Evolutionary conservation across 2,888 invertebrate genomes (phyloP).

Genomic region (Sinotaia quadrata): DNA sequence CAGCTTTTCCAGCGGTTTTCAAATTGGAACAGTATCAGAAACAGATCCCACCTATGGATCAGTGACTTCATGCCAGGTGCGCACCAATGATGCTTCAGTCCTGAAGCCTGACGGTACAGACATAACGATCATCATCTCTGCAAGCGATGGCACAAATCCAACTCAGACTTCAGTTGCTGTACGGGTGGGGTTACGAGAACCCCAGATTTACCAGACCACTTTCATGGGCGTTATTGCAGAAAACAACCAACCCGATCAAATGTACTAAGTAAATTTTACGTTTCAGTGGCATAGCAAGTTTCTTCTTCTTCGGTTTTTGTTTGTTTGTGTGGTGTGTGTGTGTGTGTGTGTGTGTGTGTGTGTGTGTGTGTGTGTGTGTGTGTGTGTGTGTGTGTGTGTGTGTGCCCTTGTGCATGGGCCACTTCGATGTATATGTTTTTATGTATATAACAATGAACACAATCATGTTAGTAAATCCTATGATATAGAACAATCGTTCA

Average conservation of each 20-base stretch:
- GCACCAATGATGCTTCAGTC: not conserved
- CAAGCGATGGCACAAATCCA: not conserved
- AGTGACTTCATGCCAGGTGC: not conserved
- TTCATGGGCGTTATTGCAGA: slow-evolving; percentile 97
- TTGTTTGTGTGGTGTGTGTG: too few relatives aligned
- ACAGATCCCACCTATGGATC: too few relatives aligned
- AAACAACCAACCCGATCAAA: slow-evolving; percentile 69
- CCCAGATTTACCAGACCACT: slow-evolving; percentile 96
- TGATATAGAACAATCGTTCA: too few relatives aligned
- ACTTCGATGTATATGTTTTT: not conserved
- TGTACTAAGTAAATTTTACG: too few relatives aligned
- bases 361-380: not conserved
- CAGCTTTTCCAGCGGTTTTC: too few relatives aligned
- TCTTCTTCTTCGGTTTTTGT: not conserved
- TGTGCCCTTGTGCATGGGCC: not conserved
- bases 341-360: not conserved
- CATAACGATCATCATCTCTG: not conserved
- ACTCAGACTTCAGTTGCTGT: slow-evolving; percentile 74
- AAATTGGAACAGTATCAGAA: too few relatives aligned
- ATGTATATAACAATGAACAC: too few relatives aligned
- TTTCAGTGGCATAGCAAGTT: too few relatives aligned
- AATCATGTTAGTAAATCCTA: too few relatives aligned
- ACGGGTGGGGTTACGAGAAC: slow-evolving; percentile 96
- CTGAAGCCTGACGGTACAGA: not conserved
- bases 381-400: not conserved